Base-by-base conservation (phyloP, 2,888 invertebrate species). In the Drosophila incognita region DNA sequence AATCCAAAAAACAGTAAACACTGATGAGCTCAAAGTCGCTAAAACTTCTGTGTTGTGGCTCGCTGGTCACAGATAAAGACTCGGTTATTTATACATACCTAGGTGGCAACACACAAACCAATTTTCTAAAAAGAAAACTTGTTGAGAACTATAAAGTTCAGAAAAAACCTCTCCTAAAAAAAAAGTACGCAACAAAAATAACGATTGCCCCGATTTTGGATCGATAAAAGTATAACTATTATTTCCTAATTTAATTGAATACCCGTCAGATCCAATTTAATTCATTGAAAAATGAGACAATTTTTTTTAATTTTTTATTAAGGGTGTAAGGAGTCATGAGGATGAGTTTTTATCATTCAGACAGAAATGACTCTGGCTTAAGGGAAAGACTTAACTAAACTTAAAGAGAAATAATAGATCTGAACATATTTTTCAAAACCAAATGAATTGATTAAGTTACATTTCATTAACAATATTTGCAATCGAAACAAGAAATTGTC, bases 1-100 rank as follows among this genome's bases (percentile, higher is more conserved):
- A 56, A 38, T 31, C 31, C 48, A 46, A 60, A 42, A 42, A 71
- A 68, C 38, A 53, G 68, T 66, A 49, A 69, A 69, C 56, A 75
- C 49, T 57, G 56, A 49, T 66, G 62, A 40, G 52, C 21, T 15
- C 48, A 49, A 60, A 58, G 60, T 64, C 62, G 29, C 48, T 79
- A 51, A 56, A 66, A 53, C 59, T 70, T 60, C 7, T 13, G 24
- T 51, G 48, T 57, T 66, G 31, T 52, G 64, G 10, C 49, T 49
- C 54, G 35, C n/a, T 46, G 46, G 29, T 29, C 29, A 31, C 27
- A 59, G 24, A 46, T 42, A 40, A 42, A 40, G 18, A 29, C 31
- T 5, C 8, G 15, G 8, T 24, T 46, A 15, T 15, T 46, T 15
- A 15, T 4, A 15, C 15, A 15, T 7, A 46, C 29, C 5, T 36